Percentiles rank a stretch among this genome's conserved stretches.
Conservation (phyloP, 2,113 vertebrate genomes). For the Telmatochromis sp. region DNA sequence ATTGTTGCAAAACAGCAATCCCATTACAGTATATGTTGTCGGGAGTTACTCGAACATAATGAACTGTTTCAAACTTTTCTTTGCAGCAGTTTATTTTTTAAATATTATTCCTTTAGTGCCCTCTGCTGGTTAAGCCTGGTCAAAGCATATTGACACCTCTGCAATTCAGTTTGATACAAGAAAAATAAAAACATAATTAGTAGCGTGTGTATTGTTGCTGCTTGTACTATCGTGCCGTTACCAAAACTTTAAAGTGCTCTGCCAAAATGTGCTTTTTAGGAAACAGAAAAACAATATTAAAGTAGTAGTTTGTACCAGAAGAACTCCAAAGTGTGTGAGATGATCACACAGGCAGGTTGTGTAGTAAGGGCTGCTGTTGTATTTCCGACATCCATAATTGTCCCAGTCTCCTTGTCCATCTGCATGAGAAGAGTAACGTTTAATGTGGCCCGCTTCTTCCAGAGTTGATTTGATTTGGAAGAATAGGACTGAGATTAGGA, state of each 20-base stretch:
- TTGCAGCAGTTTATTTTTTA: neutral
- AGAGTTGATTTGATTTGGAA: neutral
- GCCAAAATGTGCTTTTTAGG: neutral
- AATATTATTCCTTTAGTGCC: neutral
- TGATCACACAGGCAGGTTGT: conserved; percentile 87
- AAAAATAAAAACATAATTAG: neutral
- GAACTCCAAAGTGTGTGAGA: conserved; percentile 90
- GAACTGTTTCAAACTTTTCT: neutral
- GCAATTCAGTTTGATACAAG: neutral
- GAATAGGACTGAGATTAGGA: neutral
- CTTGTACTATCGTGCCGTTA: accelerated
- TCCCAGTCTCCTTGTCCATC: conserved; percentile 84
- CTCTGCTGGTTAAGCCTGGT: conserved; percentile 3
- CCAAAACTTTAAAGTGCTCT: neutral
- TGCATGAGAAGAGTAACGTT: conserved; percentile 38
- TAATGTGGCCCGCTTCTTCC: neutral
- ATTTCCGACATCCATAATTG: conserved; percentile 71
- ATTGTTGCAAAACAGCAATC: neutral
- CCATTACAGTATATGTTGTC: neutral
- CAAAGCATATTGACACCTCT: neutral
- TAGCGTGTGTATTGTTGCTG: neutral
- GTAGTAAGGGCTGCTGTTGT: conserved; percentile 72
- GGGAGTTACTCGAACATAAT: neutral
- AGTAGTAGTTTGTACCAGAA: conserved; percentile 73
- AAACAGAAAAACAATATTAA: neutral